phyloP scores from a whole-genome alignment of 2,888 invertebrate species.

The Leptopilina myrica region DNA sequence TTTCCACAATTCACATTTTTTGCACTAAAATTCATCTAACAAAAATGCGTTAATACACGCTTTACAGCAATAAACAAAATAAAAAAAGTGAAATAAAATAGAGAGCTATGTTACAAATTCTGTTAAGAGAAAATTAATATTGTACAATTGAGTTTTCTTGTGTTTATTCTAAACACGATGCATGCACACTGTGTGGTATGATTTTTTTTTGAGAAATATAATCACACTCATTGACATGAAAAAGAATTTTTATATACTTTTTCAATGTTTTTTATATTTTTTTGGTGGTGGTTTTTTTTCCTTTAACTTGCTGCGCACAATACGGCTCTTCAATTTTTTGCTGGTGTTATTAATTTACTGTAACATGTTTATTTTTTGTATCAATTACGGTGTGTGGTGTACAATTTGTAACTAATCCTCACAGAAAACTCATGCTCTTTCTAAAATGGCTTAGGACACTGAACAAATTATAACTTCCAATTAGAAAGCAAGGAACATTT shows the following conservation, averaged over 20 bases:
- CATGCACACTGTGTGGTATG: slow-evolving; percentile 17
- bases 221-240: not conserved
- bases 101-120: not conserved
- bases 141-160: slow-evolving; percentile 13
- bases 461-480: slow-evolving; percentile 29
- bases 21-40: slow-evolving; percentile 30
- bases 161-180: slow-evolving; percentile 29
- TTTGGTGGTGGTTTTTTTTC: slow-evolving; percentile 69
- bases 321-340: slow-evolving; percentile 31
- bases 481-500: slow-evolving; percentile 21
- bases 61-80: not conserved
- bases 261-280: slow-evolving; percentile 54
- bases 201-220: slow-evolving; percentile 11
- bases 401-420: slow-evolving; percentile 50
- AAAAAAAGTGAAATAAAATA: not conserved
- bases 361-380: slow-evolving; percentile 45
- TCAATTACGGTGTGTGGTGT: slow-evolving; percentile 52
- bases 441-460: slow-evolving; percentile 29
- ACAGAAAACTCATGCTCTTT: slow-evolving; percentile 36
- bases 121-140: not conserved
- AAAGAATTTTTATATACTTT: slow-evolving; percentile 44
- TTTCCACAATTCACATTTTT: not conserved
- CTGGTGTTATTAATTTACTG: slow-evolving; percentile 31
- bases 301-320: slow-evolving; percentile 48
- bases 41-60: slow-evolving; percentile 7